These are phyloP conservation scores for Lepilemur ruficaudatus DNA, from an alignment of 2,797 vertebrate species.

Conservation along the genomic window DNA sequence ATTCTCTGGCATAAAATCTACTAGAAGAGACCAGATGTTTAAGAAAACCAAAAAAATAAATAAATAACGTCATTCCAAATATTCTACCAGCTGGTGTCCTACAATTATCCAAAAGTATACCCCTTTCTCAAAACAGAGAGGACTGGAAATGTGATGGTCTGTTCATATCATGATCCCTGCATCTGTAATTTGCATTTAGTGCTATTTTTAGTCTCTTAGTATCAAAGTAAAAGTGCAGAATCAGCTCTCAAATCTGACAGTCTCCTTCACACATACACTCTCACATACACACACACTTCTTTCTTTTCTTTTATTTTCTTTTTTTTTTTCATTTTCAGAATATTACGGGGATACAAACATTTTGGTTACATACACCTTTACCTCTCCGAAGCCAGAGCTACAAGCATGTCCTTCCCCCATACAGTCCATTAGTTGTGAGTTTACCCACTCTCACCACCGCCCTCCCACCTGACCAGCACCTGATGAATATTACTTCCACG, in stretches of 20 bases:
- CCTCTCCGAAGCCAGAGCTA: no score
- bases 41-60: constrained; percentile 58
- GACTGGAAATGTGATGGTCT: constrained; percentile 14
- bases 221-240: constrained; percentile 52
- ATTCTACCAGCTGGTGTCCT: constrained; percentile 68
- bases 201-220: constrained; percentile 48
- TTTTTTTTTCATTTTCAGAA: no score
- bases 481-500: no score
- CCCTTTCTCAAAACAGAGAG: neutral
- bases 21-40: constrained; percentile 67
- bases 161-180: neutral
- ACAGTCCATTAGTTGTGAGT: no score
- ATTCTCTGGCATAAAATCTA: constrained; percentile 41
- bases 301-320: neutral
- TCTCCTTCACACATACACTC: neutral
- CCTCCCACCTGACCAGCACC: no score
- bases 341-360: no score
- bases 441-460: no score
- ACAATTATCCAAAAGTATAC: constrained; percentile 62
- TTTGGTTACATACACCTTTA: no score
- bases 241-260: constrained; percentile 29
- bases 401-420: no score
- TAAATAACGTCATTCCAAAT: constrained; percentile 66
- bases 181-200: constrained; percentile 66
- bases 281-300: neutral